Conservation (phyloP, 2,888 invertebrate genomes). For the Trachelus iudaicus region DNA sequence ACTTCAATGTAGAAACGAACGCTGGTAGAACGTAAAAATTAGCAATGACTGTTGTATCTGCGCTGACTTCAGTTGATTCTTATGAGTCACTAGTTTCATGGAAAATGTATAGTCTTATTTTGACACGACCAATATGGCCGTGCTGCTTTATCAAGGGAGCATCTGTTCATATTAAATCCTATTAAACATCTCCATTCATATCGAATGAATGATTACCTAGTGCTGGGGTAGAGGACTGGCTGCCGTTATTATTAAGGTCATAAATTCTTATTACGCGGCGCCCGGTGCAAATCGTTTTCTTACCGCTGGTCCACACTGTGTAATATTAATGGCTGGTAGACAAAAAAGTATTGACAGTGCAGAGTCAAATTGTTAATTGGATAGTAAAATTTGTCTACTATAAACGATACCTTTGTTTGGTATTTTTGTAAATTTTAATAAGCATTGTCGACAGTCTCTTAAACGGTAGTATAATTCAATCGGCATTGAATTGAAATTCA, state of each 20-base stretch:
- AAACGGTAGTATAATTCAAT: too few species aligned
- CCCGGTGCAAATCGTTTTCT: neutral
- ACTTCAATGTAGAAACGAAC: neutral
- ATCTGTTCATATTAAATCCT: neutral
- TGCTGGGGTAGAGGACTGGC: neutral
- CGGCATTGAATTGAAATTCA: too few species aligned
- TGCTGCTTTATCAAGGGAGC: neutral
- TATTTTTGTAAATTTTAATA: too few species aligned
- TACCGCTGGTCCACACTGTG: neutral
- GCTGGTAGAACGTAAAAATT: too few species aligned
- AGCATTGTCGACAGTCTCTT: too few species aligned
- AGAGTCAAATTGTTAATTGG: neutral
- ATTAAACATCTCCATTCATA: conserved; percentile 1
- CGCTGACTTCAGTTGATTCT: neutral
- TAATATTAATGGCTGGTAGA: neutral
- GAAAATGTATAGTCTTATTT: neutral
- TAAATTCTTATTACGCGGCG: neutral
- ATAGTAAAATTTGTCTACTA: neutral
- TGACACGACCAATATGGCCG: neutral
- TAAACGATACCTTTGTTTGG: too few species aligned
- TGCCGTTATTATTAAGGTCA: neutral
- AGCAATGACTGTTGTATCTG: too few species aligned
- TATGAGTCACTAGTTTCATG: neutral
- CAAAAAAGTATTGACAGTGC: neutral
- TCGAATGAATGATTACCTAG: neutral